Evolutionary conservation across 2,797 vertebrate genomes (phyloP), one percentile per base, ranked within the genome.

Genomic region (Danio choprae): DNA sequence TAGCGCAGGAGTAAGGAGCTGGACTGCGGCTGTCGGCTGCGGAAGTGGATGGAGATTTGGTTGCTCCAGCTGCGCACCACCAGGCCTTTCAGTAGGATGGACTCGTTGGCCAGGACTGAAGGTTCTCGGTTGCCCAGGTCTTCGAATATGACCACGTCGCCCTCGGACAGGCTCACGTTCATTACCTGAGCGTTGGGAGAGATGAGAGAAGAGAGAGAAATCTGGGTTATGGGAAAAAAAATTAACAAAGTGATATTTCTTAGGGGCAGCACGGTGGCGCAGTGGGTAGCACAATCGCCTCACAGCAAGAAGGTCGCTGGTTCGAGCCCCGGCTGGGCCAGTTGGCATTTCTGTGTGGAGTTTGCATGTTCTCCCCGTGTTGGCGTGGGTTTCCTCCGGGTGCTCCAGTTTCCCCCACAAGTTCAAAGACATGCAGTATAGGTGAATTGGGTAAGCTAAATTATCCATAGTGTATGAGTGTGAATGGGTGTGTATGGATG

Each of bases 11-110:
- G 92, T 80, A 97, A 94, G 36, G 91, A 94, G 16, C 95, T 94
- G 0, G 91, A 90, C 40, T 87, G 92, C 6, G 92, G 85, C 16
- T 18, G 85, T n/a, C 82, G 86, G 88, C 94, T 96, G 88, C 93
- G 95, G 91, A 97, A 95, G 80, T 84, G 94, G 69, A 98, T 90
- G 64, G 94, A 91, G 73, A 97, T 95, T 91, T 95, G 93, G 87
- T 98, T 97, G 86, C 95, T 96, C 2, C 95, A 94, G 87, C 97
- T 97, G 13, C 96, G 95, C 63, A 98, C 95, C 50, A 98, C 95
- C 87, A 98, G 92, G 9, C 96, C 96, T 50, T 92, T 93, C 87
- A 95, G 92, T 81, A 98, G 92, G 88, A 98, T 96, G 79, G 96
- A 96, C 88, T 98, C 95, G 0, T 98, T 98, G 88, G 96, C 96